A percentile compares a stretch with the other conserved stretches of the same genome.
Conservation (phyloP, 2,113 vertebrate species). For the Rhinogobius similis region DNA sequence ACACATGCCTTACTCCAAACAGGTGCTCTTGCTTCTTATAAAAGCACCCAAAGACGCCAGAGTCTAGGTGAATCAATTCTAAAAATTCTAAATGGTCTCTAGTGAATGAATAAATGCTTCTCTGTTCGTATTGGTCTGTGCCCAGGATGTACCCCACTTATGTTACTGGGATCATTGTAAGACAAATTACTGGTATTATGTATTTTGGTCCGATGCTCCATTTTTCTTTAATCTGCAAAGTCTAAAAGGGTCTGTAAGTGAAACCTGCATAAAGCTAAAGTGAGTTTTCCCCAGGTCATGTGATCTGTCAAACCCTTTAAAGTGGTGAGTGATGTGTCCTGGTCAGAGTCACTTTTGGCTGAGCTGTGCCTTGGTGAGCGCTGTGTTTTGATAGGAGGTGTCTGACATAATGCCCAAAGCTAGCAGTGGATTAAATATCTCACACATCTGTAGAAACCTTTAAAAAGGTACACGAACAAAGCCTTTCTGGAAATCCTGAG, state of each 20-base stretch:
- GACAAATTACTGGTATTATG: no score
- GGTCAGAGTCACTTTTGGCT: slow-evolving; percentile 39
- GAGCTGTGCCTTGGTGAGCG: slow-evolving; percentile 14
- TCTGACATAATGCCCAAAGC: slow-evolving; percentile 57
- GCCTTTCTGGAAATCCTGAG: slow-evolving; percentile 32
- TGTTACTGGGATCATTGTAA: no score
- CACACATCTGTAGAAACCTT: slow-evolving; percentile 64
- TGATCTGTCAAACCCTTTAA: slow-evolving; percentile 55
- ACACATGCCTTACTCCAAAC: neutral
- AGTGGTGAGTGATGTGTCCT: slow-evolving; percentile 40
- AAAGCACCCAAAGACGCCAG: neutral
- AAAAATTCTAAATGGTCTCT: neutral
- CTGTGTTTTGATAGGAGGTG: slow-evolving; percentile 62
- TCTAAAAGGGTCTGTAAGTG: neutral
- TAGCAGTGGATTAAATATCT: slow-evolving; percentile 48
- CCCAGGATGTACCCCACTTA: no score
- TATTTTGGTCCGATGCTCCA: no score
- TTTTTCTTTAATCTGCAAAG: no score
- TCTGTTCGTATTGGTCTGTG: neutral
- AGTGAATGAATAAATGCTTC: neutral
- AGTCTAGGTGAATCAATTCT: neutral
- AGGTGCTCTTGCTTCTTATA: neutral
- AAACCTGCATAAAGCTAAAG: neutral
- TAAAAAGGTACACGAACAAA: slow-evolving; percentile 28
- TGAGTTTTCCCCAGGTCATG: slow-evolving; percentile 13